Percentiles rank a stretch among this genome's conserved stretches.
These are phyloP conservation scores for Phylloscopus collybita DNA, from an alignment of 2,797 vertebrate species.

Conservation along the genomic window DNA sequence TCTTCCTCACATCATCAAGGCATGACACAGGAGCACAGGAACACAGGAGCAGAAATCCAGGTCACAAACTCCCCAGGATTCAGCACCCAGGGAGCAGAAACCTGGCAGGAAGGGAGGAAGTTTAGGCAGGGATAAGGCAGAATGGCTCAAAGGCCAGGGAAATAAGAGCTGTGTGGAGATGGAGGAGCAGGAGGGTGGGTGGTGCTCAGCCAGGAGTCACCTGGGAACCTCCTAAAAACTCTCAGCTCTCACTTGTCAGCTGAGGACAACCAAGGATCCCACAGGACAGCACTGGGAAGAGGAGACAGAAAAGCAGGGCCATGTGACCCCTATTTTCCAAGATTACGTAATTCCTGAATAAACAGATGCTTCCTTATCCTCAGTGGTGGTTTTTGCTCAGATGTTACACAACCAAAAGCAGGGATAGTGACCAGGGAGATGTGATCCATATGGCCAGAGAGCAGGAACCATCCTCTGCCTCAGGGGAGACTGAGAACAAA, in stretches of 20 bases:
- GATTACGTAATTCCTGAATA: background rate
- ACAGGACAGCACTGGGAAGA: accelerated
- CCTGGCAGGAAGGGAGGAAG: background rate
- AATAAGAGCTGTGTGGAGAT: background rate
- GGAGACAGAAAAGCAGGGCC: background rate
- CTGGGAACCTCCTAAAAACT: background rate
- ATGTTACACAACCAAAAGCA: background rate
- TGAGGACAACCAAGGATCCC: background rate
- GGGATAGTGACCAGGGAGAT: background rate
- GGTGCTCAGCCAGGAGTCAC: background rate
- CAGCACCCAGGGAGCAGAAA: background rate
- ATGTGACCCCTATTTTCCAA: background rate
- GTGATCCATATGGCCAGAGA: background rate
- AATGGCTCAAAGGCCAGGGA: background rate
- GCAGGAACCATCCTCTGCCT: background rate
- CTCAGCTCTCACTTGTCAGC: background rate
- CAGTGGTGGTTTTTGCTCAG: background rate
- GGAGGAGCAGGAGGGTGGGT: background rate
- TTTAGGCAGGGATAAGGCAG: background rate
- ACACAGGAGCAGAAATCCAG: accelerated
- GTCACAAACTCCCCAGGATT: background rate
- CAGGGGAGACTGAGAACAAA: background rate
- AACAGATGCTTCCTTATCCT: conserved; percentile 31
- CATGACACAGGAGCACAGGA: background rate
- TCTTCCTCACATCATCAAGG: background rate